phyloP scores from a whole-genome alignment of 2,113 vertebrate genomes.

The Pipa parva region DNA sequence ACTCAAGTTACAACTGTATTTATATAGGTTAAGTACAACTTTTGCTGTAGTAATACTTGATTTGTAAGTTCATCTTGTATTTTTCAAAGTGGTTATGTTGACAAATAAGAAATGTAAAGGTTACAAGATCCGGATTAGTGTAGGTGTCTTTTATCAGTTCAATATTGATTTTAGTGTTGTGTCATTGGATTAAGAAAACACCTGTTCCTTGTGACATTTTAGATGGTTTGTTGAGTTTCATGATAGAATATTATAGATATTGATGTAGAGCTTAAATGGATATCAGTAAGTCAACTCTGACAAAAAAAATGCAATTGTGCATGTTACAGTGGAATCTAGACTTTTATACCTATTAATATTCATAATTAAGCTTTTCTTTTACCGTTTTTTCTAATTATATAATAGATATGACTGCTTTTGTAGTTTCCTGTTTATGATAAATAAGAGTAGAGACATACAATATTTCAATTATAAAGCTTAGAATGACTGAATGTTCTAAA shows the following conservation, averaged over 20 bases:
- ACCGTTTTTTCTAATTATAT: no score
- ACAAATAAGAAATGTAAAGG: slow-evolving; percentile 28
- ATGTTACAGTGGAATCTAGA: not conserved
- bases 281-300: slow-evolving; percentile 31
- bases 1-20: no score
- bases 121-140: slow-evolving; percentile 22
- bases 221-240: slow-evolving; percentile 24
- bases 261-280: slow-evolving; percentile 35
- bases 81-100: slow-evolving; percentile 4
- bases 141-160: slow-evolving; percentile 25
- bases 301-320: slow-evolving; percentile 4
- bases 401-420: no score
- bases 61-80: not conserved
- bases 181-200: slow-evolving; percentile 30
- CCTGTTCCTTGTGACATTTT: slow-evolving; percentile 38
- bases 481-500: no score
- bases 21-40: no score
- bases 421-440: no score
- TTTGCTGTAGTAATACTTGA: no score
- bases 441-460: no score
- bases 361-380: no score
- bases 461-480: no score
- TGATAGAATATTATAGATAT: slow-evolving; percentile 34
- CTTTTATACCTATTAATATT: no score
- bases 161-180: slow-evolving; percentile 32